A percentile compares a stretch with the other conserved stretches of the same genome.
phyloP scores from a whole-genome alignment of 2,113 vertebrate species.

The Xenus cinereus region DNA sequence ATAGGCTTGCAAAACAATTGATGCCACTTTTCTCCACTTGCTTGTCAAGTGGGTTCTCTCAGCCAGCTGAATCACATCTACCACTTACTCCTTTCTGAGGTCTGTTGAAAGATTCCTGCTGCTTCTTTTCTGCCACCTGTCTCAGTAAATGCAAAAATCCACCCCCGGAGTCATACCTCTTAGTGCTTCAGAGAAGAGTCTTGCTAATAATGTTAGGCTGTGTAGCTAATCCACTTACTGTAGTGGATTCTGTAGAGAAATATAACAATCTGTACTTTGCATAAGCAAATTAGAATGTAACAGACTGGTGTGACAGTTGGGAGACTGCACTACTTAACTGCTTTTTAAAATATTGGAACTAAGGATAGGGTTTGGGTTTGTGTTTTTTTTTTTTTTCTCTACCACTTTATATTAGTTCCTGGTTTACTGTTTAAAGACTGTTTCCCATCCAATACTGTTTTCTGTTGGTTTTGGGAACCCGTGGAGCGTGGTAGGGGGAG shows the following conservation, averaged over 20 bases:
- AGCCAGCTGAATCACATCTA: not conserved
- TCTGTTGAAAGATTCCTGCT: not conserved
- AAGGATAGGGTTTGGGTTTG: not conserved
- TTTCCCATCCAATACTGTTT: not conserved
- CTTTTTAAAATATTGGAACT: not conserved
- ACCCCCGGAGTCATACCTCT: not conserved
- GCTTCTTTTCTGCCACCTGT: not conserved
- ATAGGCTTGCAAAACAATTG: not conserved
- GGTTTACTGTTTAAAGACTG: not conserved
- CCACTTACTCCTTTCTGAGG: not conserved
- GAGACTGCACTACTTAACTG: not conserved
- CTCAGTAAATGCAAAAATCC: not conserved
- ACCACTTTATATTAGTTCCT: not conserved
- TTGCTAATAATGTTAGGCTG: not conserved
- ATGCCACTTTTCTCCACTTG: not conserved
- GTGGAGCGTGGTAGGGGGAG: accelerated
- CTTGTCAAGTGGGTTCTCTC: not conserved
- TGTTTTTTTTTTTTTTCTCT: not conserved
- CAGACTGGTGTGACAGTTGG: not conserved
- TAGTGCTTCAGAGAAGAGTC: not conserved
- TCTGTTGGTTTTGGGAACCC: not conserved
- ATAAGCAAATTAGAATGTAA: not conserved
- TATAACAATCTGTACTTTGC: not conserved
- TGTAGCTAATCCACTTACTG: not conserved
- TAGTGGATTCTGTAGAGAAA: not conserved